Percentiles rank a stretch among this genome's conserved stretches.
phyloP scores from a whole-genome alignment of 2,888 invertebrate genomes.

The Capitulum mitella region DNA sequence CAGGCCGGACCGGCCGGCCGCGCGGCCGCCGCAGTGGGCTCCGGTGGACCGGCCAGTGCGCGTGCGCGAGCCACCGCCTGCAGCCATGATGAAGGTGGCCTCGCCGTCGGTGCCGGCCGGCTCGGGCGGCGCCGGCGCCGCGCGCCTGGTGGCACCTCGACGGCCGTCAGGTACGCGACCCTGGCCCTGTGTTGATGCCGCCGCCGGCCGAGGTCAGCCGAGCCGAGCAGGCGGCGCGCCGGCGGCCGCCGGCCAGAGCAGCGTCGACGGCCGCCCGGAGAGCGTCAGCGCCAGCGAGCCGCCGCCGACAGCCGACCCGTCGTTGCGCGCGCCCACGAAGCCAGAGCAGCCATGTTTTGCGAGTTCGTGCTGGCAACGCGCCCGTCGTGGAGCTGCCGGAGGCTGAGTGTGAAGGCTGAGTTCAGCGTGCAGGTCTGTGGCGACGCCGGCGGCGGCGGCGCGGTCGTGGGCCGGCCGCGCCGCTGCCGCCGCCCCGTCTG shows the following conservation, averaged over 20 bases:
- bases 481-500: slow-evolving; percentile 20
- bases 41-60: background rate
- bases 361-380: background rate
- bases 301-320: background rate
- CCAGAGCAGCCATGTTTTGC: slow-evolving; percentile 4
- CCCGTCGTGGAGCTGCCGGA: background rate
- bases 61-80: background rate
- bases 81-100: background rate
- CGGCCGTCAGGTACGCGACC: background rate
- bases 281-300: background rate
- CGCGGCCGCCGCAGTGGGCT: background rate
- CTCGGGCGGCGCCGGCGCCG: background rate
- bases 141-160: background rate
- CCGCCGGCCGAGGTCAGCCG: background rate
- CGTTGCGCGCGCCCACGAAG: background rate
- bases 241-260: background rate
- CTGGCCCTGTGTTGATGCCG: background rate
- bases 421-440: background rate
- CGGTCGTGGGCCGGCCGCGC: slow-evolving; percentile 25
- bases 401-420: background rate
- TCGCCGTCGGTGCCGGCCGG: background rate
- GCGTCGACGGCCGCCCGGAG: background rate
- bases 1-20: background rate
- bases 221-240: background rate
- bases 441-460: background rate